phyloP scores from a whole-genome alignment of 2,113 vertebrate species.

The Zonotrichia leucophrys region DNA sequence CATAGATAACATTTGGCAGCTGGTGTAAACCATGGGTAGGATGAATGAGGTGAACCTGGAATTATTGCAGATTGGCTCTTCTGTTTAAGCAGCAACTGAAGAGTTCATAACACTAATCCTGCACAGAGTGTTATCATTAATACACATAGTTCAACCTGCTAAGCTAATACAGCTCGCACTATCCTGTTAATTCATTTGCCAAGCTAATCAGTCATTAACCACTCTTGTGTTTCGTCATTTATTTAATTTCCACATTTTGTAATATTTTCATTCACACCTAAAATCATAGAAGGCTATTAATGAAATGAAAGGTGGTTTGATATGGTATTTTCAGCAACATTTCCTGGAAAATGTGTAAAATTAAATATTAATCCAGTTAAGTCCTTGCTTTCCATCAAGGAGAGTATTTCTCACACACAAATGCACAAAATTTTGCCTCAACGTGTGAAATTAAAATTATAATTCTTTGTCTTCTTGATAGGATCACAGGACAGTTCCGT shows the following conservation, averaged over 20 bases:
- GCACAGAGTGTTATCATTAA: neutral
- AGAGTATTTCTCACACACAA: neutral
- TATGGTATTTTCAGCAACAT: slow-evolving; percentile 6
- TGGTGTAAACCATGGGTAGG: neutral
- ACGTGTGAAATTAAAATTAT: neutral
- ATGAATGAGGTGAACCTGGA: neutral
- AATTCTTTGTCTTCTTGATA: neutral
- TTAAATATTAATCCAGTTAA: neutral
- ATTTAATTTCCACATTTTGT: slow-evolving; percentile 43
- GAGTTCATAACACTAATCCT: neutral
- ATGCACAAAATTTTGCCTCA: rapidly evolving
- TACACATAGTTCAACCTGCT: neutral
- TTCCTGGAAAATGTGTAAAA: slow-evolving; percentile 2
- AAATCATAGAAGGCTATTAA: slow-evolving; percentile 15
- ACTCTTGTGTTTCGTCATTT: slow-evolving; percentile 16
- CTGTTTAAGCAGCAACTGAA: neutral
- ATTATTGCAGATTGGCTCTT: neutral
- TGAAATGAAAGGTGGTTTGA: slow-evolving; percentile 11
- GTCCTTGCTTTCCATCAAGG: neutral
- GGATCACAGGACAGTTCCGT: neutral
- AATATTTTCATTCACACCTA: slow-evolving; percentile 46
- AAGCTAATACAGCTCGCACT: neutral
- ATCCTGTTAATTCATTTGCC: neutral
- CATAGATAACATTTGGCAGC: neutral
- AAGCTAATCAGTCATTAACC: slow-evolving; percentile 19